Percentiles rank a stretch among this genome's conserved stretches.
Evolutionary conservation across 2,888 invertebrate species (phyloP).

Genomic region (Atrina japonica): DNA sequence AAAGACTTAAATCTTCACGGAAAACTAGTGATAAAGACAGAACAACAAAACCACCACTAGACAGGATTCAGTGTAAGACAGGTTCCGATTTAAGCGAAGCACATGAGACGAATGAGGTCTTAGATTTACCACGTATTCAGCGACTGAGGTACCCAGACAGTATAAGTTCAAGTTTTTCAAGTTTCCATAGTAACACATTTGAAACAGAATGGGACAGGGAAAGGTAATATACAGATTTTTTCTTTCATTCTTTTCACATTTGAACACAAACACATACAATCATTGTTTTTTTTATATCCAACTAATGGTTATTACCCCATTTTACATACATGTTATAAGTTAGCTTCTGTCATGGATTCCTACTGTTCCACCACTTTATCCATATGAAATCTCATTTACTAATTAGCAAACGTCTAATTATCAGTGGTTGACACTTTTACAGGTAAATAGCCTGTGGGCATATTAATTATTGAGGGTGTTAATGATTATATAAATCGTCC

Average conservation of each 20-base stretch:
- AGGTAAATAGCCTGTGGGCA: no score
- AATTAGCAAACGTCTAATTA: no score
- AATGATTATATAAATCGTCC: no score
- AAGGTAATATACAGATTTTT: slow-evolving; percentile 25
- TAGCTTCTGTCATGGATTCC: slow-evolving; percentile 1
- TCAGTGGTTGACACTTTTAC: no score
- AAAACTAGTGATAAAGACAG: not conserved
- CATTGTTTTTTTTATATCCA: no score
- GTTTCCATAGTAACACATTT: slow-evolving; percentile 35
- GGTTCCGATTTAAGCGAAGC: slow-evolving; percentile 30
- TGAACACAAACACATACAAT: not conserved
- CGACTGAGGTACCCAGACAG: slow-evolving; percentile 29
- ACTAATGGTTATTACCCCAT: no score
- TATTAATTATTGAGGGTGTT: no score
- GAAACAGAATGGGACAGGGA: slow-evolving; percentile 42
- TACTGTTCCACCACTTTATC: no score
- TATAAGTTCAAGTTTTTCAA: slow-evolving; percentile 39
- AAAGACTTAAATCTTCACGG: slow-evolving; percentile 10
- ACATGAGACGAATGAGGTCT: slow-evolving; percentile 1
- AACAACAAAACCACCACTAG: slow-evolving; percentile 23
- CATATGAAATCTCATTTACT: no score
- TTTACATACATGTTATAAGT: not conserved
- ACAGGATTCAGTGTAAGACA: slow-evolving; percentile 49
- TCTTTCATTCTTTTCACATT: not conserved
- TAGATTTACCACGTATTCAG: slow-evolving; percentile 46